These are phyloP conservation scores for Iguana delicatissima DNA, from an alignment of 2,797 vertebrate genomes.

Conservation along the genomic window DNA sequence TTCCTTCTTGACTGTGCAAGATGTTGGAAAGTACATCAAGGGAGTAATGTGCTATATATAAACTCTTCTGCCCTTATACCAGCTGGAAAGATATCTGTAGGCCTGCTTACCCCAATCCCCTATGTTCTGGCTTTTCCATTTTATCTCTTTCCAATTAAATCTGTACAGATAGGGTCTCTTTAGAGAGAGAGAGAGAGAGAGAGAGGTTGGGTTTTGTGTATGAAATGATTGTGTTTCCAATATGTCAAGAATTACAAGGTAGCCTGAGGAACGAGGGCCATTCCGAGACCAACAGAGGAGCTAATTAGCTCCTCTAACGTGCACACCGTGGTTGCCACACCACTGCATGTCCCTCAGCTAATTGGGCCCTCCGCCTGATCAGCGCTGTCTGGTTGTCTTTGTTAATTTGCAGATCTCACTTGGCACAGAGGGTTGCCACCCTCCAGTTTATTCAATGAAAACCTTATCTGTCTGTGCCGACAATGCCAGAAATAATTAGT, in stretches of 20 bases:
- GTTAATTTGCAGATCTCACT: constrained; percentile 55
- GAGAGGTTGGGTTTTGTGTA: constrained; percentile 21
- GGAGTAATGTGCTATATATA: not conserved
- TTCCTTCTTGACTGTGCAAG: too few species aligned
- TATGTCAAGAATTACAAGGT: constrained; percentile 52
- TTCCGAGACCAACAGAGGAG: constrained; percentile 22
- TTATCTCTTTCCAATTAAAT: constrained; percentile 63
- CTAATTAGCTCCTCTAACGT: constrained; percentile 64
- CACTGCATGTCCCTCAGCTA: not conserved
- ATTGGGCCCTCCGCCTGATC: constrained; percentile 49
- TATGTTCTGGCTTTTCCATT: fast-evolving
- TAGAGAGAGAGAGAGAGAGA: not conserved
- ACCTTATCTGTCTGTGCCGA: constrained; percentile 71
- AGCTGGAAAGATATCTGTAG: not conserved
- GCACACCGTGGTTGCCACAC: not conserved
- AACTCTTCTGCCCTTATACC: not conserved
- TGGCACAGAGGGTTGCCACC: constrained; percentile 22
- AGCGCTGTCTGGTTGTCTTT: constrained; percentile 37
- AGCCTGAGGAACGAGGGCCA: constrained; percentile 4
- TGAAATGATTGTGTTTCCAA: constrained; percentile 64
- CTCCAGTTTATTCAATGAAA: constrained; percentile 73
- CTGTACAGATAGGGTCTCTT: not conserved
- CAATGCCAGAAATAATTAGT: constrained; percentile 76
- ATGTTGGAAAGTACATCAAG: not conserved
- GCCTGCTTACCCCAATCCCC: not conserved